Conservation (phyloP, 2,888 invertebrate species). For the Myathropa florea region DNA sequence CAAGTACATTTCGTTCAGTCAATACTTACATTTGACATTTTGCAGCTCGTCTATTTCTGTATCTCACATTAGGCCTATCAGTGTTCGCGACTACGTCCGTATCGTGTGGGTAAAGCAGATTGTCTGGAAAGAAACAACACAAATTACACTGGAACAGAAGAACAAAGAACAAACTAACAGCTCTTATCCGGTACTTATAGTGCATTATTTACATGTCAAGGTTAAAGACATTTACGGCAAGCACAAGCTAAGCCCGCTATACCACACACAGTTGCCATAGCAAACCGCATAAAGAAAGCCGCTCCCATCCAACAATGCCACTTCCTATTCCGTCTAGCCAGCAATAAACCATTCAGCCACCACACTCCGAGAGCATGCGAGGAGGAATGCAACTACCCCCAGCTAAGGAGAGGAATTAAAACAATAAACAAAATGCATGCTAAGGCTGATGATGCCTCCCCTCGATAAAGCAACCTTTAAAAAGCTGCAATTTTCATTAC, state of each 20-base stretch:
- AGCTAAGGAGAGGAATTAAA: constrained; percentile 10
- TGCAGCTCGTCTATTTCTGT: constrained; percentile 28
- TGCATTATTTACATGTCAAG: constrained; percentile 55
- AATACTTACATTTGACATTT: constrained; percentile 64
- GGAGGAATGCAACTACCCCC: background rate
- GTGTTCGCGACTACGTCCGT: constrained; percentile 24
- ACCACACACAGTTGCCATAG: constrained; percentile 48
- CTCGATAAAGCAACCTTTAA: constrained; percentile 45
- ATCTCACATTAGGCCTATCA: constrained; percentile 59
- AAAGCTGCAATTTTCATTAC: constrained; percentile 46
- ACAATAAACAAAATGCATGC: constrained; percentile 10
- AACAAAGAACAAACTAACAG: background rate
- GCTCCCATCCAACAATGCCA: constrained; percentile 30
- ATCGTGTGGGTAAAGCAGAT: constrained; percentile 64
- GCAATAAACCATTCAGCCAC: constrained; percentile 43
- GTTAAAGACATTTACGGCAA: constrained; percentile 56
- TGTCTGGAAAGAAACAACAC: constrained; percentile 43
- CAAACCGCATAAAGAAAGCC: constrained; percentile 43
- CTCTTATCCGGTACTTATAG: constrained; percentile 17
- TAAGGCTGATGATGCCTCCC: constrained; percentile 52
- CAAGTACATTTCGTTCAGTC: background rate
- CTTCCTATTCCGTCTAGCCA: constrained; percentile 60
- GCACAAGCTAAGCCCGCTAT: constrained; percentile 10
- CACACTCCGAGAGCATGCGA: background rate
- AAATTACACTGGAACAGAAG: constrained; percentile 9